Evolutionary conservation across 2,797 vertebrate species (phyloP).

Genomic region (Esox lucius): DNA sequence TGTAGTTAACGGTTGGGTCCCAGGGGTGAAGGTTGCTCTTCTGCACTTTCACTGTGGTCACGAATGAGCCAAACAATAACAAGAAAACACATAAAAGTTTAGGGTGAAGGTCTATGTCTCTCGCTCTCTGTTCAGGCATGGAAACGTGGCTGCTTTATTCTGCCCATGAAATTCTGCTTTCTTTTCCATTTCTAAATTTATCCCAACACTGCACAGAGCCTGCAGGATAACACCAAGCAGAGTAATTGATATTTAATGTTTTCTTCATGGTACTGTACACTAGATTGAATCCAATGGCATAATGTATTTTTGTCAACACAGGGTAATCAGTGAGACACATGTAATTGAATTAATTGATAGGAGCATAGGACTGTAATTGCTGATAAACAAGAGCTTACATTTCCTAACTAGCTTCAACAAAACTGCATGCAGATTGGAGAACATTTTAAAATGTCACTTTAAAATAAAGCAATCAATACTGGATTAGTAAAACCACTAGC

Average conservation of each 20-base stretch:
- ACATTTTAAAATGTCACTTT: slow-evolving; percentile 60
- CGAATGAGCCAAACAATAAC: slow-evolving; percentile 13
- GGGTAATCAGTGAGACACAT: slow-evolving; percentile 40
- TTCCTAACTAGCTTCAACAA: slow-evolving; percentile 58
- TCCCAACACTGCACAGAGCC: slow-evolving; percentile 34
- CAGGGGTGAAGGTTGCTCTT: slow-evolving; percentile 89
- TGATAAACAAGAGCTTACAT: slow-evolving; percentile 54
- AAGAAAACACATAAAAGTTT: slow-evolving; percentile 36
- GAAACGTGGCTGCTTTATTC: slow-evolving; percentile 18
- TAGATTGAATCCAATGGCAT: slow-evolving; percentile 55
- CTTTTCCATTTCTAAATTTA: slow-evolving; percentile 55
- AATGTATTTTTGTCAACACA: slow-evolving; percentile 50
- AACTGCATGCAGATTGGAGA: slow-evolving; percentile 52
- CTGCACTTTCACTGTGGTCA: slow-evolving; percentile 87
- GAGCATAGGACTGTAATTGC: neutral
- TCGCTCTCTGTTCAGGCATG: neutral
- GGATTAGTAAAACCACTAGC: slow-evolving; percentile 29
- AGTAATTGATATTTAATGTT: slow-evolving; percentile 69
- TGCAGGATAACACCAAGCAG: slow-evolving; percentile 42
- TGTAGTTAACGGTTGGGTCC: slow-evolving; percentile 88
- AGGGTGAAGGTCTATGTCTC: slow-evolving; percentile 21
- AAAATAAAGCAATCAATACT: slow-evolving; percentile 24
- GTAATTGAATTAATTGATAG: slow-evolving; percentile 19
- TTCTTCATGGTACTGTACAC: slow-evolving; percentile 48
- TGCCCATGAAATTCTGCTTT: slow-evolving; percentile 49